Evolutionary conservation across 37 sponge, comb jelly and placozoan species (phyloP), one percentile per base, ranked within the genome.

Genomic region (Ephydatia muelleri): DNA sequence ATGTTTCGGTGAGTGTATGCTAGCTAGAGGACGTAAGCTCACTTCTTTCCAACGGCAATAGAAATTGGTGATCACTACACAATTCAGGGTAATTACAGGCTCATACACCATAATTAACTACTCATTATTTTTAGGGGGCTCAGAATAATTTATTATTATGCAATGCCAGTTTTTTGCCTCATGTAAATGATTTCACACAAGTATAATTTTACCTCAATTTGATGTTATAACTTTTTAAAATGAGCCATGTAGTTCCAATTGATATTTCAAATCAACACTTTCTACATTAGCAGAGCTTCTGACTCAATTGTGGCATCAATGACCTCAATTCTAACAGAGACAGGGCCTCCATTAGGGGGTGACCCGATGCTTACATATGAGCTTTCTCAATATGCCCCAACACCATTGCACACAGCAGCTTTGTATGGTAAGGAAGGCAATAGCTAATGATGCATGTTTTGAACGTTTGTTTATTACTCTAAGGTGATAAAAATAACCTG

Each of bases 401-500:
- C 86, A n/a, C 81, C 77, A 36, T 26, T 90, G 34, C 90, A 90
- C 47, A 8, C 70, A 2, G 68, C 78, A n/a, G 85, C 86, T 8
- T 35, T 89, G 12, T 75, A 84, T 74, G 89, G 89, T 89, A 64
- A 19, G 49, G 9, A 28, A 6, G 6, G 23, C 22, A 34, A 37
- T 27, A 2, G 0, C 28, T 9, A 75, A 19, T 80, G 67, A 29
- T 36, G 0, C 16, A 11, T 21, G 9, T 57, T 14, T 4, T 57
- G 16, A 57, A 57, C 1, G 16, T 57, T n/a, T 57, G 0, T 57
- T 14, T 14, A 5, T 57, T 9, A 37, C 49, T 67, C 5, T 25
- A 43, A 91, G 91, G 91, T 72, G 87, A 91, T 48, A 36, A 84
- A 16, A 70, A 25, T 11, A 76, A 48, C 29, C 38, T 86, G 30